Base-by-base conservation (phyloP, 2,797 vertebrate species). In the Trematomus bernacchii region DNA sequence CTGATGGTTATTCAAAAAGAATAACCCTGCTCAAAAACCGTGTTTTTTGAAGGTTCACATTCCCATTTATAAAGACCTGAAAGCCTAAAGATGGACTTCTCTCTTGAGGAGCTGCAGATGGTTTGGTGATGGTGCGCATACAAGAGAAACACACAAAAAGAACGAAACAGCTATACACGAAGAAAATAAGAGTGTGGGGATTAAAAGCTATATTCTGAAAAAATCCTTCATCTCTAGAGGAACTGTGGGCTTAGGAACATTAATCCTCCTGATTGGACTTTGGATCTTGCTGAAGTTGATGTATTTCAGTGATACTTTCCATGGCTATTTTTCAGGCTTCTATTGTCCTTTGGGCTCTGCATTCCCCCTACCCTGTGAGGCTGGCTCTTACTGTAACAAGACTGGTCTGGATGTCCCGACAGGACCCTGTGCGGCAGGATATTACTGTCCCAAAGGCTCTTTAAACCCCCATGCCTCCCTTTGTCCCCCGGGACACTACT, bases 401-500 rank as follows among this genome's bases (percentile, higher is more conserved):
- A 94, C 94, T 16, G 93, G 95, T 0, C 16, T 87, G 19, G 94
- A 95, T 65, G 87, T 93, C 62, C 95, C 95, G 1, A 75, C 76
- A 16, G 95, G 94, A 14, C 72, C 72, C 14, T 96, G 96, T 77
- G 72, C 76, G 66, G 85, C 92, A 71, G 95, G 93, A 16, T 95
- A 91, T 90, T 87, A 92, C 85, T 96, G 96, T 72, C 90, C 93
- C 2, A 82, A 54, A 71, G 95, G 93, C 60, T 93, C 95, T 44
- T 47, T 71, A 57, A 79, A 87, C 71, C 80, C 93, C 14, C 66
- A 90, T 40, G 40, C 83, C n/a, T 62, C 70, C n/a, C 79, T 59
- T 10, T 96, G 96, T 78, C 92, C 94, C 5, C 43, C 66, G 84
- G 97, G 97, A n/a, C 95, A 98, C 91, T 98, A 95, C 77, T 99